phyloP scores from a whole-genome alignment of 1,140 invertebrate genomes.

The Hirudo medicinalis region DNA sequence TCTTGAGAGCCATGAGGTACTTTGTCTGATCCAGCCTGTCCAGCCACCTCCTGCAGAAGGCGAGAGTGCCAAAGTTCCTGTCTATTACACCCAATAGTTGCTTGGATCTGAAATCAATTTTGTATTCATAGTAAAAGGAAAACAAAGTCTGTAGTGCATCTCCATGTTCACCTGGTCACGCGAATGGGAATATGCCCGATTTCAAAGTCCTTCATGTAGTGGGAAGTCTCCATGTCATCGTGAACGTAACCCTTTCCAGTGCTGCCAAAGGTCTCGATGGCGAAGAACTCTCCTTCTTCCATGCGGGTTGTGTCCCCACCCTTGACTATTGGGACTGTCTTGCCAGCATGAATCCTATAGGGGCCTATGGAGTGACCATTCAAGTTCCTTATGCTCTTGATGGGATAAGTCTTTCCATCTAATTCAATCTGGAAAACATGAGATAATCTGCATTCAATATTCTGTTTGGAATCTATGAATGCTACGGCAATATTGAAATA shows the following conservation, averaged over 20 bases:
- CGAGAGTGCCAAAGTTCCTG: constrained; percentile 91
- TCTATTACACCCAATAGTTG: constrained; percentile 85
- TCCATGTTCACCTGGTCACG: not conserved
- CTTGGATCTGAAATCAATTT: constrained; percentile 64
- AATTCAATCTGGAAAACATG: constrained; percentile 49
- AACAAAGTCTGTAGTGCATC: no score
- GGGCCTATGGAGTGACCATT: constrained; percentile 96
- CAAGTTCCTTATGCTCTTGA: constrained; percentile 93
- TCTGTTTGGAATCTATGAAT: not conserved
- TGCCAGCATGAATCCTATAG: constrained; percentile 94
- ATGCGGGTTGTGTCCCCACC: constrained; percentile 91
- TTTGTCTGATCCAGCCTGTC: constrained; percentile 90
- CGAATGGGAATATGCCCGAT: constrained; percentile 70
- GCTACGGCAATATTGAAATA: not conserved
- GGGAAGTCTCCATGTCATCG: constrained; percentile 97
- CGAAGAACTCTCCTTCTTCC: constrained; percentile 99
- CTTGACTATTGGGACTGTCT: constrained; percentile 98
- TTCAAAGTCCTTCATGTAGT: constrained; percentile 99
- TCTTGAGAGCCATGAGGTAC: constrained; percentile 95
- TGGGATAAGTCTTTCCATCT: constrained; percentile 85
- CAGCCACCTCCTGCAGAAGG: constrained; percentile 96
- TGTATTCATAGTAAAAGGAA: constrained; percentile 47
- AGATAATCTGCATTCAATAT: no score
- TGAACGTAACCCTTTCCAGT: constrained; percentile 91
- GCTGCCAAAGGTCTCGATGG: constrained; percentile 98